Conservation (phyloP, 2,888 invertebrate genomes). For the Rhimphoctona megacephalus region DNA sequence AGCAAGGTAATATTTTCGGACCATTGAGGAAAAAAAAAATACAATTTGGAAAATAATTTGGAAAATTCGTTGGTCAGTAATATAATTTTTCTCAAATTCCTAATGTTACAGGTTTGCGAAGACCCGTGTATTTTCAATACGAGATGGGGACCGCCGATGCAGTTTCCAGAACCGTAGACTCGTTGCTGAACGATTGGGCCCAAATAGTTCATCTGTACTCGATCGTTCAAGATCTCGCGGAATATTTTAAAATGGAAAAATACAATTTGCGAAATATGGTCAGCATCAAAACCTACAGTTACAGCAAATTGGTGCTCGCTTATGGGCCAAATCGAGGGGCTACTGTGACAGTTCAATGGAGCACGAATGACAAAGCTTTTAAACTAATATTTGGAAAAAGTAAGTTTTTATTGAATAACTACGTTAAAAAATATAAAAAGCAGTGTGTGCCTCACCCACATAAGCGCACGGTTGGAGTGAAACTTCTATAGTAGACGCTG, state of each 20-base stretch:
- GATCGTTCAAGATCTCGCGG: constrained; percentile 93
- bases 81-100: background rate
- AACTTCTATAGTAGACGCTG: too few relatives aligned
- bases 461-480: too few relatives aligned
- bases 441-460: too few relatives aligned
- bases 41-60: background rate
- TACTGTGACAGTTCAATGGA: constrained; percentile 94
- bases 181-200: constrained; percentile 95
- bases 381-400: constrained; percentile 88
- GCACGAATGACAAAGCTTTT: constrained; percentile 90
- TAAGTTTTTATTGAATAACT: constrained; percentile 73
- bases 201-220: constrained; percentile 96
- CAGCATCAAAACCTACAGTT: constrained; percentile 95
- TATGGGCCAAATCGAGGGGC: constrained; percentile 95
- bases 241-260: constrained; percentile 91
- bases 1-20: constrained; percentile 87
- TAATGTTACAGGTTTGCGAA: constrained; percentile 88
- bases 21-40: background rate
- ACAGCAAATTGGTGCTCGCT: constrained; percentile 94
- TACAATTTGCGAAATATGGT: constrained; percentile 90
- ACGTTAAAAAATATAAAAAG: too few relatives aligned
- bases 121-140: constrained; percentile 95
- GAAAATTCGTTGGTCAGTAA: background rate
- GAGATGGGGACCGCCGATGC: constrained; percentile 95
- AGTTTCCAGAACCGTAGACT: constrained; percentile 92